Evolutionary conservation across 1,140 invertebrate species (phyloP), one percentile per base, ranked within the genome.

Genomic region (Lepidotrigona ventralis): DNA sequence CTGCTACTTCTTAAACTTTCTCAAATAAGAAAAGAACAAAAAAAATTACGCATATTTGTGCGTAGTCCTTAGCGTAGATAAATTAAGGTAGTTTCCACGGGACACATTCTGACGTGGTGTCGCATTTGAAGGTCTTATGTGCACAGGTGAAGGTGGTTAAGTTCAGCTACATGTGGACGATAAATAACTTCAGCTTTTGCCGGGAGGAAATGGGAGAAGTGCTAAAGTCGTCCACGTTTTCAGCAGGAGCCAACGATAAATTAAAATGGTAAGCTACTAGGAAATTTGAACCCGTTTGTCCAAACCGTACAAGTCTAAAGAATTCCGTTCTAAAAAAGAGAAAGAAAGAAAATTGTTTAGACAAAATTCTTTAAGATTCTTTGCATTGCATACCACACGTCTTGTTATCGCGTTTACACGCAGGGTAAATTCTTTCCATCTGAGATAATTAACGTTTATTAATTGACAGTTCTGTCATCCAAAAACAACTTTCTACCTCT

Each of bases 121-220:
- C 81, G 88, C 89, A 93, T 91, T 93, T 91, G 88, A 93, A 93
- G 91, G 90, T 92, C 88, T 92, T 93, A 80, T 92, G 81, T 93
- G 90, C 91, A 87, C 97, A 99, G 98, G 98, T 99, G 90, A 99
- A 99, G 97, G 99, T 99, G 94, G 98, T 99, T 83, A 99, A 99
- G 95, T 99, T 99, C 96, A 99, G 98, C 95, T 99, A 99, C 95
- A 99, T 99, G 98, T 99, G 99, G 99, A 99, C 99, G 92, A 99
- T 99, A 95, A 99, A 99, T 95, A 99, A 99, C 96, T 99, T 99
- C 95, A 99, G 98, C 95, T 99, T 99, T 95, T 99, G 98, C 95
- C 97, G 98, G 86, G 99, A 99, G 95, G 99, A 99, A 95, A 99
- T 99, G 99, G 99, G 99, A 88, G 99, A 99, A 96, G 99, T 99